Percentiles rank a stretch among this genome's conserved stretches.
These are phyloP conservation scores for Arvicola amphibius DNA, from an alignment of 2,797 vertebrate genomes.

Conservation along the genomic window DNA sequence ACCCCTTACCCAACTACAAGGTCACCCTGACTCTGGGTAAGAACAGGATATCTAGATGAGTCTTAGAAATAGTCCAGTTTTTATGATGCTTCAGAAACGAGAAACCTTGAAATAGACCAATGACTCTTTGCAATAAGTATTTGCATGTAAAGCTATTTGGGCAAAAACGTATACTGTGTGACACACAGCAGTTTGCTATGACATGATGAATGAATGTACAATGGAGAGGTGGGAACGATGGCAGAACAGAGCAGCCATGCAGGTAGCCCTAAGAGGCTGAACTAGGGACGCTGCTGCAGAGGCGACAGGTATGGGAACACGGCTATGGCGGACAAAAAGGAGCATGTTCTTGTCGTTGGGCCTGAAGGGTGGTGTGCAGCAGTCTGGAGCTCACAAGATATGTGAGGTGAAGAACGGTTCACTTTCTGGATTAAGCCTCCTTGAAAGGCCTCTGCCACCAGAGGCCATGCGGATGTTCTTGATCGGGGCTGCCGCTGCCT, in stretches of 20 bases:
- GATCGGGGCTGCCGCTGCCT: background rate
- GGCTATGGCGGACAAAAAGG: background rate
- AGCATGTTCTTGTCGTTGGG: background rate
- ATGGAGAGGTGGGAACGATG: background rate
- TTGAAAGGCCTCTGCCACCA: background rate
- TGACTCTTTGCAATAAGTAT: background rate
- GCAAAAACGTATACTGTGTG: background rate
- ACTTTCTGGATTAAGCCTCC: background rate
- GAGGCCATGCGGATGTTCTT: background rate
- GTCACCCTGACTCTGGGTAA: background rate
- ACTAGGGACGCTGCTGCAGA: background rate
- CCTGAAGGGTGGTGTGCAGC: background rate
- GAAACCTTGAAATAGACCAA: background rate
- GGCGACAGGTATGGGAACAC: background rate
- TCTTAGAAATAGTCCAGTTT: background rate
- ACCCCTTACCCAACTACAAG: background rate
- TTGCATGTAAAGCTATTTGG: background rate
- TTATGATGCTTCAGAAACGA: background rate
- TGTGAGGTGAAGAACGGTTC: background rate
- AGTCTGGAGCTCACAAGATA: background rate
- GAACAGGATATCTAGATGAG: background rate
- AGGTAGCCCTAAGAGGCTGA: background rate
- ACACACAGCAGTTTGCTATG: background rate
- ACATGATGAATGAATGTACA: background rate
- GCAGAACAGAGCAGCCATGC: background rate